These are phyloP conservation scores for Poeciliopsis paucimaculata DNA, from an alignment of 2,797 vertebrate species.

Conservation along the genomic window DNA sequence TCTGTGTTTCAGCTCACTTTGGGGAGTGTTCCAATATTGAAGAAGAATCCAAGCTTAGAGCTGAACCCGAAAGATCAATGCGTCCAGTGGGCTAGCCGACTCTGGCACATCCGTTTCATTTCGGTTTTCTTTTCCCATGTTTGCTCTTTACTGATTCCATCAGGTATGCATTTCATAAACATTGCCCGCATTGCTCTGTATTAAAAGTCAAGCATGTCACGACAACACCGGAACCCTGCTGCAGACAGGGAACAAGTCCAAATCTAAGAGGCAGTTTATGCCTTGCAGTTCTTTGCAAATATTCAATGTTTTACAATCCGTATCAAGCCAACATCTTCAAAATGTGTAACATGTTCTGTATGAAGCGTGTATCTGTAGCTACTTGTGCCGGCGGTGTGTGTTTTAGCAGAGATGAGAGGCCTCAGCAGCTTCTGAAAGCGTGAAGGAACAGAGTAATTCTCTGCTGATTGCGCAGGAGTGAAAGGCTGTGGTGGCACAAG, in stretches of 20 bases:
- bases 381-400: slow-evolving; percentile 5
- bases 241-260: slow-evolving; percentile 28
- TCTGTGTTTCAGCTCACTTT: slow-evolving; percentile 3
- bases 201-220: slow-evolving; percentile 10
- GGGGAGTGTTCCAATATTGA: background rate
- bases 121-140: slow-evolving; percentile 4
- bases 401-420: slow-evolving; percentile 28
- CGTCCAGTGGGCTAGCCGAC: slow-evolving; percentile 18
- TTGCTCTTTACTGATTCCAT: slow-evolving; percentile 2
- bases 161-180: slow-evolving; percentile 51
- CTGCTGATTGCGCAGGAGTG: slow-evolving; percentile 1
- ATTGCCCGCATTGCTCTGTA: slow-evolving; percentile 46
- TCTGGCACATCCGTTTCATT: slow-evolving; percentile 50
- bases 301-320: background rate
- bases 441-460: slow-evolving; percentile 39
- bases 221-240: slow-evolving; percentile 20
- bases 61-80: slow-evolving; percentile 19
- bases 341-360: slow-evolving; percentile 14
- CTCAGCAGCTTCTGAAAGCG: slow-evolving; percentile 30
- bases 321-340: background rate
- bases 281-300: slow-evolving; percentile 10
- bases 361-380: slow-evolving; percentile 28
- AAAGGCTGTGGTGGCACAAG: slow-evolving; percentile 14
- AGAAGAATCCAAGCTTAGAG: slow-evolving; percentile 22
- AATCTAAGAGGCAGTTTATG: slow-evolving; percentile 31